These are phyloP conservation scores for Erythrolamprus reginae DNA, from an alignment of 2,113 vertebrate genomes.

Conservation along the genomic window DNA sequence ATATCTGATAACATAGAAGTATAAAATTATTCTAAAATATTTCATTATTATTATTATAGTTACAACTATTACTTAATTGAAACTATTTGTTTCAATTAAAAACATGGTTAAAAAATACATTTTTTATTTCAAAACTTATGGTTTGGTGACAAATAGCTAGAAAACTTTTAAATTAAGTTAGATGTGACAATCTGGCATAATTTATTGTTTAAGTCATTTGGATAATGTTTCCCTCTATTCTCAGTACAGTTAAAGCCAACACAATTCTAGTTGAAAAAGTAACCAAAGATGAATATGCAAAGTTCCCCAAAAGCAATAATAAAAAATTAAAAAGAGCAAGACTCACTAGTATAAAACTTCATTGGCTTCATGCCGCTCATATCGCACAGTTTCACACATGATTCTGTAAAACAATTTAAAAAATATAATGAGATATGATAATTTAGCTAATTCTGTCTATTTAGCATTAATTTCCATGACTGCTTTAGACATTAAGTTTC, in stretches of 20 bases:
- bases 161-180: background rate
- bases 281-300: background rate
- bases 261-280: background rate
- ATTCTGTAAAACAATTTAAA: conserved; percentile 74
- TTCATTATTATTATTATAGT: no score
- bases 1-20: background rate
- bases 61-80: no score
- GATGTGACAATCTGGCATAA: background rate
- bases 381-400: conserved; percentile 97
- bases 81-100: background rate
- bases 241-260: background rate
- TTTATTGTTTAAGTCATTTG: background rate
- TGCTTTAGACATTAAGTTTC: background rate
- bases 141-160: background rate
- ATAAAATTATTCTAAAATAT: background rate
- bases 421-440: conserved; percentile 1
- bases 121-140: background rate
- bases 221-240: background rate
- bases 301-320: background rate
- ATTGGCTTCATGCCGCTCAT: conserved; percentile 95
- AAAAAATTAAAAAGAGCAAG: conserved; percentile 28
- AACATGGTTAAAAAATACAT: background rate
- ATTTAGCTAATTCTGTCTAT: background rate
- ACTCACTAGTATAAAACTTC: conserved; percentile 99
- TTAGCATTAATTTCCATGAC: conserved; percentile 6